phyloP scores from a whole-genome alignment of 2,113 vertebrate genomes.

The Ranitomeya imitator region DNA sequence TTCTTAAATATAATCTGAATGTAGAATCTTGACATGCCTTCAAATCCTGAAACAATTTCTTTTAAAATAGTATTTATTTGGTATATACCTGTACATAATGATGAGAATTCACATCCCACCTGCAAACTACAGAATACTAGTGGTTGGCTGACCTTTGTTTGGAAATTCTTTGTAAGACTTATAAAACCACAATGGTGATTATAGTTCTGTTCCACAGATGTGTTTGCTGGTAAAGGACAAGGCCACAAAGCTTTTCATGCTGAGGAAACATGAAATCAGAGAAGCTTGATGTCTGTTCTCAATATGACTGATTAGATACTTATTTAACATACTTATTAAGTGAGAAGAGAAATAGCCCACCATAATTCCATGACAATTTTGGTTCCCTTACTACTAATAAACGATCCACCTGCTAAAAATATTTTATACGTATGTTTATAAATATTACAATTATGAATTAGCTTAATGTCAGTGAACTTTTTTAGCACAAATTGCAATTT shows the following conservation, averaged over 20 bases:
- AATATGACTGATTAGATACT: slow-evolving; percentile 78
- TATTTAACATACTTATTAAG: slow-evolving; percentile 80
- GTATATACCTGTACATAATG: neutral
- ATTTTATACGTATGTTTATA: neutral
- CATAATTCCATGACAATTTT: slow-evolving; percentile 71
- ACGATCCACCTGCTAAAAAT: slow-evolving; percentile 92
- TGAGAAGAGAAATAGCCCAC: slow-evolving; percentile 69
- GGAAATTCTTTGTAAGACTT: slow-evolving; percentile 7
- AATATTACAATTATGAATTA: slow-evolving; percentile 1
- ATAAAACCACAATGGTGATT: slow-evolving; percentile 64
- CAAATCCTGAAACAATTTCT: no score
- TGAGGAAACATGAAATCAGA: slow-evolving; percentile 96
- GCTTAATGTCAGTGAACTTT: neutral
- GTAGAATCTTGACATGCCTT: no score
- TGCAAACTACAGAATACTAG: neutral
- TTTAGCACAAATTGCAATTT: slow-evolving; percentile 19
- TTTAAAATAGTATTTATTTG: no score
- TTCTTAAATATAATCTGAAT: no score
- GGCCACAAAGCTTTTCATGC: slow-evolving; percentile 79
- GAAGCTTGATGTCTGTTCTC: slow-evolving; percentile 94
- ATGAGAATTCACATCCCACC: neutral
- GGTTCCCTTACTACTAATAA: slow-evolving; percentile 85
- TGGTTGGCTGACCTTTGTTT: neutral
- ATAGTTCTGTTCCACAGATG: slow-evolving; percentile 82
- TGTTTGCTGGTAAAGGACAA: slow-evolving; percentile 78